phyloP scores from a whole-genome alignment of 2,797 vertebrate genomes.

The Bryconaethiops microstoma region DNA sequence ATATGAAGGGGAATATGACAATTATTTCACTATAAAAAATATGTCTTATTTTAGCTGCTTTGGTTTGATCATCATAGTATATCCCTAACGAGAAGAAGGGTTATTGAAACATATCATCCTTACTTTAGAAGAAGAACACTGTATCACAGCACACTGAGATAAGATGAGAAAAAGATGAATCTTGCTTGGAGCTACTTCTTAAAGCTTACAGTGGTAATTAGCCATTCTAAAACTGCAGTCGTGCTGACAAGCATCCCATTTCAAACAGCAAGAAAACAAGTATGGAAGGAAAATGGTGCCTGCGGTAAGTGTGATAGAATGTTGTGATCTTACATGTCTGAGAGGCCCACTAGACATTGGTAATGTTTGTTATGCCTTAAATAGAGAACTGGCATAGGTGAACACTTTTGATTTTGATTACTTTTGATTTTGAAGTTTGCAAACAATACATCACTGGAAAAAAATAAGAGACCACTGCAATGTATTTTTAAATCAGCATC shows the following conservation, averaged over 20 bases:
- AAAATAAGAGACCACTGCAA: too few species aligned
- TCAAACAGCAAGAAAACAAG: conserved; percentile 11
- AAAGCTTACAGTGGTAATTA: conserved; percentile 21
- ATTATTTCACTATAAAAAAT: not conserved
- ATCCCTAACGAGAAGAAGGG: not conserved
- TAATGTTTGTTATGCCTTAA: not conserved
- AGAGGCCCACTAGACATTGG: not conserved
- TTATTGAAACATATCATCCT: not conserved
- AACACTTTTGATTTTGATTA: too few species aligned
- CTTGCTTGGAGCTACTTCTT: not conserved
- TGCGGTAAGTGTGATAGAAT: not conserved
- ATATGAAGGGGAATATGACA: not conserved
- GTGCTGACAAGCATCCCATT: conserved; percentile 11
- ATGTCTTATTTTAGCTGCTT: not conserved
- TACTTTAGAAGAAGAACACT: conserved; percentile 8
- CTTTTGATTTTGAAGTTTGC: too few species aligned
- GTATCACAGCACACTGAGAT: not conserved
- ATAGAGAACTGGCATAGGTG: too few species aligned
- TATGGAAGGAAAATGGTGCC: not conserved
- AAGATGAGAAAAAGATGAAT: not conserved
- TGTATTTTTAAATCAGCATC: too few species aligned
- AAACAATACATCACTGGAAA: too few species aligned
- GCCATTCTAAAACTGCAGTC: conserved; percentile 5
- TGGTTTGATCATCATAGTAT: not conserved
- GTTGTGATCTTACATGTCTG: not conserved